phyloP scores from a whole-genome alignment of 2,888 invertebrate genomes.

The Nasonia oneida region DNA sequence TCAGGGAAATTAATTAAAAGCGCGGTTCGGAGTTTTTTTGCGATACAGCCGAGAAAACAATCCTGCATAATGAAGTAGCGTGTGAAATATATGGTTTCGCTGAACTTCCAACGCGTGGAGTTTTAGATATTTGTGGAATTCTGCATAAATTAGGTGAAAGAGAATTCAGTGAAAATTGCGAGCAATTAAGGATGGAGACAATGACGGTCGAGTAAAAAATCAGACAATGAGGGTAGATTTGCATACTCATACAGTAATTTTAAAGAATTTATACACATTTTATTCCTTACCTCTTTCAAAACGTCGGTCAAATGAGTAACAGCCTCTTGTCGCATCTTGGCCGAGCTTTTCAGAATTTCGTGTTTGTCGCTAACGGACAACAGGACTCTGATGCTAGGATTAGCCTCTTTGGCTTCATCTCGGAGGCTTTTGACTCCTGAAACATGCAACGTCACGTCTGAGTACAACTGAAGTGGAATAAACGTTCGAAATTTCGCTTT shows the following conservation, averaged over 20 bases:
- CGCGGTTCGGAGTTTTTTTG: background rate
- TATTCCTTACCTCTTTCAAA: conserved; percentile 71
- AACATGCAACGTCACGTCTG: conserved; percentile 52
- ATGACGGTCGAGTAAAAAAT: too few relatives aligned
- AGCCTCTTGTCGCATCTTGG: conserved; percentile 69
- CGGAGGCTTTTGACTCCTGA: conserved; percentile 67
- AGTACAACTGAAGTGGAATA: background rate
- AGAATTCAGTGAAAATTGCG: too few relatives aligned
- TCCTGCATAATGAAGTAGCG: background rate
- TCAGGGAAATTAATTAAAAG: background rate
- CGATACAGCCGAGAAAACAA: background rate
- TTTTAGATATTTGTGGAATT: background rate
- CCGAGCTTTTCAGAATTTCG: conserved; percentile 70
- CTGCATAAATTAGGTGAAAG: background rate
- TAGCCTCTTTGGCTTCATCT: conserved; percentile 69
- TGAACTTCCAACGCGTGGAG: background rate
- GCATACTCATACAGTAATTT: background rate
- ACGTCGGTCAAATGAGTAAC: conserved; percentile 68
- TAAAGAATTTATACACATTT: background rate
- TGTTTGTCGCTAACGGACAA: conserved; percentile 72
- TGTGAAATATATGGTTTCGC: background rate
- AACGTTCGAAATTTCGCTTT: background rate
- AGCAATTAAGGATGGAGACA: too few relatives aligned
- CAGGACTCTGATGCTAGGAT: conserved; percentile 71
- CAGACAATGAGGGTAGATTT: background rate